Evolutionary conservation across 2,113 vertebrate genomes (phyloP), one percentile per base, ranked within the genome.

Genomic region (Petroica traversi): DNA sequence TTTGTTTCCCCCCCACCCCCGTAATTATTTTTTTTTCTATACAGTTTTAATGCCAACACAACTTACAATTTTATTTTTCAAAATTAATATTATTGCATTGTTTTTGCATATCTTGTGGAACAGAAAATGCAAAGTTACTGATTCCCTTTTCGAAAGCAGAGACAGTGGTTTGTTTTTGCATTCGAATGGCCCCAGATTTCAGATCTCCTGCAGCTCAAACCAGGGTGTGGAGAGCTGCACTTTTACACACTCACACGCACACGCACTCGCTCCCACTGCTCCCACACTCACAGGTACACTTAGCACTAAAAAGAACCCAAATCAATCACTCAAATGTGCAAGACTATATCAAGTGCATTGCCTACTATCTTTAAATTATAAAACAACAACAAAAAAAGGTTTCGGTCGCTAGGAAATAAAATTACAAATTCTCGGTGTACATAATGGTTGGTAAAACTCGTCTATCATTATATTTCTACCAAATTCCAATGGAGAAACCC

Each of bases 71-170:
- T 76, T 98, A 97, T 98, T 98, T 98, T 82, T 41, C n/a, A 96
- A 98, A 97, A 98, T 98, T 97, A 98, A 98, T 96, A 98, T 99
- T 99, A 99, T 99, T 99, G 99, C 99, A 99, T 99, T 99, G 99
- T 99, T 99, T 99, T 99, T 99, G 99, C 99, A 99, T 99, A 99
- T 99, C 99, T 99, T 99, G 99, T 99, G 99, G 98, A 98, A 98
- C 98, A 98, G 97, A 98, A 98, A 97, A 98, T 97, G 98, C 97
- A 98, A 97, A 98, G 97, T 98, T 98, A 97, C 98, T 95, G 98
- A 98, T 98, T 98, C 98, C 97, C 97, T 87, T 98, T 97, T 97
- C 93, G 66, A 97, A 98, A 98, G 98, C 97, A 95, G 97, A 98
- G 98, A 98, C 92, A 97, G 97, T 97, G 98, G 95, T 97, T 98